A percentile compares a stretch with the other conserved stretches of the same genome.
Conservation (phyloP, 2,888 invertebrate genomes). For the Aleiodes testaceus region DNA sequence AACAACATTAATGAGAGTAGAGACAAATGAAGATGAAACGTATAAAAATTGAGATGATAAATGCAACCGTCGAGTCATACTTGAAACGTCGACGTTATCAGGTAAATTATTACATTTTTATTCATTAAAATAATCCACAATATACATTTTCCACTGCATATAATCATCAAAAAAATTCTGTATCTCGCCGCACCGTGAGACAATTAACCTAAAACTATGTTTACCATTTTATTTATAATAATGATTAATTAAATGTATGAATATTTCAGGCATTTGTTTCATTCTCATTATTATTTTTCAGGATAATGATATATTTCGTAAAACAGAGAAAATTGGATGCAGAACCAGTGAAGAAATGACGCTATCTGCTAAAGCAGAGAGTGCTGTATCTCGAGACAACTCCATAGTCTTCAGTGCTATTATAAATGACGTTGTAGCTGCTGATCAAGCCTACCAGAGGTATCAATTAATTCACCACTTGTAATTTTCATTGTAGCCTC, state of each 20-base stretch:
- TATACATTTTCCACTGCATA: neutral
- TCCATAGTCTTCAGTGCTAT: constrained; percentile 86
- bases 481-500: neutral
- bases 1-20: constrained; percentile 20
- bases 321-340: constrained; percentile 75
- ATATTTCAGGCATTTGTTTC: neutral
- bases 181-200: neutral
- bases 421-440: constrained; percentile 82
- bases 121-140: neutral
- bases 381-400: constrained; percentile 83
- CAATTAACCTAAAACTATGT: constrained; percentile 59
- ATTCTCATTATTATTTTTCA: constrained; percentile 59
- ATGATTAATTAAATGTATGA: constrained; percentile 7
- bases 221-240: constrained; percentile 48
- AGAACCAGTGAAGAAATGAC: constrained; percentile 82
- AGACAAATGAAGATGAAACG: constrained; percentile 76
- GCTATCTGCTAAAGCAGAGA: constrained; percentile 81
- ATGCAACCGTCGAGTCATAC: constrained; percentile 80
- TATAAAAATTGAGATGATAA: constrained; percentile 79
- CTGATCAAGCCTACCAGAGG: constrained; percentile 84
- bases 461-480: constrained; percentile 68
- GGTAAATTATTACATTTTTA: constrained; percentile 67
- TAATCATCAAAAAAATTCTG: neutral
- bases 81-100: constrained; percentile 82
- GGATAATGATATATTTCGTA: constrained; percentile 79